These are phyloP conservation scores for Trachelus iudaicus DNA, from an alignment of 2,888 invertebrate species.

Conservation along the genomic window DNA sequence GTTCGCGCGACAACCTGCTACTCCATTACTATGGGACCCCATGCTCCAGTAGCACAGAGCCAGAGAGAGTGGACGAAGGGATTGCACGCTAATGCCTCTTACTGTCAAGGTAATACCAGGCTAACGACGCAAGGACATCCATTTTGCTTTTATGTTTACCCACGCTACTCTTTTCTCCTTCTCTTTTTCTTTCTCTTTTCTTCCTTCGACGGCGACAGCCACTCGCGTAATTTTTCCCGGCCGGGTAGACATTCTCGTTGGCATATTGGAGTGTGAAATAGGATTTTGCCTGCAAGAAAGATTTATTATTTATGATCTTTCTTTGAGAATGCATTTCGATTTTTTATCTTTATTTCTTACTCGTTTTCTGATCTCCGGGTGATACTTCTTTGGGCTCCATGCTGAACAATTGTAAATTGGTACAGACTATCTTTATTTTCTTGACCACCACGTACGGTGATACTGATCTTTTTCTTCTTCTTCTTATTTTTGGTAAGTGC, in stretches of 20 bases:
- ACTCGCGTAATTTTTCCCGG: conserved; percentile 38
- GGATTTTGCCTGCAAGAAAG: conserved; percentile 30
- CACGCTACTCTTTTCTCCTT: too few species aligned
- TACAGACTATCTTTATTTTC: conserved; percentile 1
- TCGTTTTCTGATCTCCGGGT: background rate
- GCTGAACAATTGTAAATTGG: background rate
- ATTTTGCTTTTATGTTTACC: too few species aligned
- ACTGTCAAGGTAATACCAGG: conserved; percentile 47
- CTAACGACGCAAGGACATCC: conserved; percentile 39
- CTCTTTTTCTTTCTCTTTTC: too few species aligned
- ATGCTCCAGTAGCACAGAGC: conserved; percentile 47
- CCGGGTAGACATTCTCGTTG: conserved; percentile 29
- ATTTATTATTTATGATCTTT: too few species aligned
- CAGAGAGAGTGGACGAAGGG: conserved; percentile 34
- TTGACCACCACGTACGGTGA: background rate
- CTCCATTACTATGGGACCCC: conserved; percentile 7
- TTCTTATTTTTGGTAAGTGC: background rate
- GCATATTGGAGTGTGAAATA: conserved; percentile 51
- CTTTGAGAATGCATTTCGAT: too few species aligned
- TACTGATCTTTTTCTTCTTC: too few species aligned
- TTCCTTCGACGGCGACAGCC: conserved; percentile 27
- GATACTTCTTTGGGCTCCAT: too few species aligned
- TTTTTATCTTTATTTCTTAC: conserved; percentile 3
- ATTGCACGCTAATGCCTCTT: conserved; percentile 55
- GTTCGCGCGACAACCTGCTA: background rate